Evolutionary conservation across 37 sponge, comb jelly and placozoan genomes (phyloP).

Genomic region (Cliona cf. orientalis): DNA sequence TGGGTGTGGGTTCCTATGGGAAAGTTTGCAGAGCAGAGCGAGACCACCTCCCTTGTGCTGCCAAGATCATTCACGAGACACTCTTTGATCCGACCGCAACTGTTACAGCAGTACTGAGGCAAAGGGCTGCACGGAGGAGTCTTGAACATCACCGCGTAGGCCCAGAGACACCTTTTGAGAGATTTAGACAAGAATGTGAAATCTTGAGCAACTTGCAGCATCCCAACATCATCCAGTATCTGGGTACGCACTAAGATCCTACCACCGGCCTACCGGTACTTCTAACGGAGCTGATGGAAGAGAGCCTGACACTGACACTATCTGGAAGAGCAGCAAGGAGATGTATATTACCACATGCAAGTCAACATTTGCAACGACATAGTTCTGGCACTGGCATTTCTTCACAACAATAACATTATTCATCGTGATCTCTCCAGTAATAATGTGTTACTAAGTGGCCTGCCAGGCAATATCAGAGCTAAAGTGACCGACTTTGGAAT

Average conservation of each 20-base stretch:
- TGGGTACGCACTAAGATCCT: background rate
- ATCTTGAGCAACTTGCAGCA: background rate
- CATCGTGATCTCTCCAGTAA: constrained; percentile 55
- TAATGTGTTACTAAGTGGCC: constrained; percentile 41
- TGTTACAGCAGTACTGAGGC: background rate
- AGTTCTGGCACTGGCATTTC: constrained; percentile 25
- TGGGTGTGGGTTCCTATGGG: background rate
- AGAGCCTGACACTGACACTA: constrained; percentile 33
- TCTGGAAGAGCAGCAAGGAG: background rate
- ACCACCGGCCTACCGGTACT: background rate
- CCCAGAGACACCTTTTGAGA: background rate
- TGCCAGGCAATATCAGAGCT: constrained; percentile 15
- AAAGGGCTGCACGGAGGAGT: background rate
- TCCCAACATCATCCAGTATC: constrained; percentile 12
- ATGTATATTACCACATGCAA: constrained; percentile 7
- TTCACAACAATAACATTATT: constrained; percentile 29
- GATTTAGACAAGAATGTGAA: constrained; percentile 3
- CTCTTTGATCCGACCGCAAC: no score
- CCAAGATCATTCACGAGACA: no score
- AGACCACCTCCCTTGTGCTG: constrained; percentile 4
- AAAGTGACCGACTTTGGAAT: constrained; percentile 61
- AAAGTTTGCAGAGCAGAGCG: background rate
- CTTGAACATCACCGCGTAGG: background rate
- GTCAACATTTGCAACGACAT: constrained; percentile 49
- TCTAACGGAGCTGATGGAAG: constrained; percentile 58